phyloP scores from a whole-genome alignment of 1,140 invertebrate genomes.

The Calephelis virginiensis region DNA sequence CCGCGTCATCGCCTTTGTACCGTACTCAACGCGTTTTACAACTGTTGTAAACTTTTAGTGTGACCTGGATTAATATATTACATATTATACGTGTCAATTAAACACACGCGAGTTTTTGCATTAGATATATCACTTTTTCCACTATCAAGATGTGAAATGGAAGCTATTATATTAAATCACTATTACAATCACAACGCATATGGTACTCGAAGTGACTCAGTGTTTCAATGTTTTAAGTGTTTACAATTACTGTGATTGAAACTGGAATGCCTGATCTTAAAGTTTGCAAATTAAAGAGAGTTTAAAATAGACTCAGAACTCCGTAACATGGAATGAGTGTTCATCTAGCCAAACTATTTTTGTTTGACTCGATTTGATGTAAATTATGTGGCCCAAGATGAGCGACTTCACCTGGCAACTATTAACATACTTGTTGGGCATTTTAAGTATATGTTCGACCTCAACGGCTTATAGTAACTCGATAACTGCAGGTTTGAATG shows the following conservation, averaged over 20 bases:
- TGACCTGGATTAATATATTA: conserved; percentile 36
- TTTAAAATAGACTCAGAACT: conserved; percentile 48
- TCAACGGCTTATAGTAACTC: conserved; percentile 30
- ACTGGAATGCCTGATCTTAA: conserved; percentile 46
- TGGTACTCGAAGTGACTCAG: conserved; percentile 61
- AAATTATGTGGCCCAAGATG: conserved; percentile 11
- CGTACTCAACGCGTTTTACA: conserved; percentile 37
- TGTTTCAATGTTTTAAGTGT: conserved; percentile 59
- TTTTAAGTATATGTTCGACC: conserved; percentile 37
- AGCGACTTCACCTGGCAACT: conserved; percentile 24
- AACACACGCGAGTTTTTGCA: conserved; percentile 19
- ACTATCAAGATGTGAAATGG: conserved; percentile 32
- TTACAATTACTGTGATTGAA: conserved; percentile 52
- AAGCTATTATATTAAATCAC: conserved; percentile 19
- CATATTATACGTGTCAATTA: conserved; percentile 16
- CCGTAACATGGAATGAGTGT: conserved; percentile 35
- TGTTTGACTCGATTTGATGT: conserved; percentile 5
- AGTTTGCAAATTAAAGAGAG: conserved; percentile 33
- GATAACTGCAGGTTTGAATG: conserved; percentile 50
- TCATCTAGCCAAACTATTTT: conserved; percentile 15
- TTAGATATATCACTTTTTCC: conserved; percentile 10
- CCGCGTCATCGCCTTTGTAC: conserved; percentile 36
- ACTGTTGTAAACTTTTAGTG: conserved; percentile 44
- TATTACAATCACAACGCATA: conserved; percentile 44
- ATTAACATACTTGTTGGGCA: conserved; percentile 36